Evolutionary conservation across 2,113 vertebrate species (phyloP).

Genomic region (Piaya cayana): DNA sequence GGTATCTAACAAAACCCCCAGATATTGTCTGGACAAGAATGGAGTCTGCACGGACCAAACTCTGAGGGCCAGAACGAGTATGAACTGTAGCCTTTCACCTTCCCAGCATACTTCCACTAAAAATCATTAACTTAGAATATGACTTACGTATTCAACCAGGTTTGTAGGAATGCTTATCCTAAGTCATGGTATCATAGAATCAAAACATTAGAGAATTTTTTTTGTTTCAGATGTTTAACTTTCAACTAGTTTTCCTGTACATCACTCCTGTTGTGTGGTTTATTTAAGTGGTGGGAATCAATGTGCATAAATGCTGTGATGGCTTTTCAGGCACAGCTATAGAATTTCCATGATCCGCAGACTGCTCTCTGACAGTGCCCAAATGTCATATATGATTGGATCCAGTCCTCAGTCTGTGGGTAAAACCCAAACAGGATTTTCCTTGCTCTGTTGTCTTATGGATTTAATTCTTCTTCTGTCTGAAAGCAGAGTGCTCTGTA

Average conservation of each 20-base stretch:
- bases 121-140: background rate
- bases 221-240: background rate
- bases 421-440: background rate
- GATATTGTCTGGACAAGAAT: background rate
- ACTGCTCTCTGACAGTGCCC: background rate
- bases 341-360: background rate
- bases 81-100: background rate
- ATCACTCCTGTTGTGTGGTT: background rate
- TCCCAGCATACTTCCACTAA: background rate
- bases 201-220: background rate
- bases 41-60: background rate
- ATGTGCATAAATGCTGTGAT: background rate
- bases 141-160: background rate
- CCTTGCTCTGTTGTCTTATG: background rate
- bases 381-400: background rate
- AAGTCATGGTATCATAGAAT: background rate
- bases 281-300: background rate
- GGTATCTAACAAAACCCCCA: fast-evolving
- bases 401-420: background rate
- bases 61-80: background rate
- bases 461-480: background rate
- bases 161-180: background rate
- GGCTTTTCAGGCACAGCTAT: background rate
- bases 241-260: background rate
- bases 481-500: background rate